Base-by-base conservation (phyloP, 2,113 vertebrate species). In the Indri indri region DNA sequence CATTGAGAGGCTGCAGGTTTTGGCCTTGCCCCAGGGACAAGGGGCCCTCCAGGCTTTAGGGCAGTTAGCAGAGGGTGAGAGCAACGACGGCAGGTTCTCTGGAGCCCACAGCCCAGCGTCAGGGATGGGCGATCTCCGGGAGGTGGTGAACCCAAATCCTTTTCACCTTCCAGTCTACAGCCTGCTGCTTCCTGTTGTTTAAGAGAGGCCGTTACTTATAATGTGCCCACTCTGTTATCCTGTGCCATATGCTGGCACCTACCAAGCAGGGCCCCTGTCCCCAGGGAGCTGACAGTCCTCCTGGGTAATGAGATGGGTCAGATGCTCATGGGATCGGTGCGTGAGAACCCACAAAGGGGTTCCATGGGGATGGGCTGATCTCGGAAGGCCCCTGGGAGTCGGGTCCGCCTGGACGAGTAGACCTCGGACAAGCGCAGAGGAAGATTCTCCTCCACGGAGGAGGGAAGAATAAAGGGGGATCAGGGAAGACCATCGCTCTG, bases 321-420 rank as follows among this genome's bases (percentile, higher is more conserved):
- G 47, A 16, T 5, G 11, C 65, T n/a, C 30, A 1, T 14, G 0
- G 42, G 23, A 25, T 63, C 34, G 0, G 22, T 7, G 23, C 27
- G 10, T 30, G 37, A n/a, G 40, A 63, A 22, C n/a, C 45, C 57
- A 25, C 0, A 25, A 50, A 42, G 50, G n/a, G 9, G 59, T 34
- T 63, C 23, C 1, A 0, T 12, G 70, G 77, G 42, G 37, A 25
- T 0, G 2, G 59, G 23, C 40, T 16, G 10, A 20, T 13, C 61
- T 50, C 50, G 63, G 34, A 74, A 68, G 71, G 27, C 13, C 42
- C 82, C 57, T 5, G 16, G 73, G 50, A 37, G 42, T 45, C 40
- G 8, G 37, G 23, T 32, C 23, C 16, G 32, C 42, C 7, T 8
- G 54, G 54, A n/a, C 0, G 0, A 10, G 87, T 3, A 66, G 94